Evolutionary conservation across 1,140 invertebrate genomes (phyloP).

Genomic region (Spodoptera frugiperda): DNA sequence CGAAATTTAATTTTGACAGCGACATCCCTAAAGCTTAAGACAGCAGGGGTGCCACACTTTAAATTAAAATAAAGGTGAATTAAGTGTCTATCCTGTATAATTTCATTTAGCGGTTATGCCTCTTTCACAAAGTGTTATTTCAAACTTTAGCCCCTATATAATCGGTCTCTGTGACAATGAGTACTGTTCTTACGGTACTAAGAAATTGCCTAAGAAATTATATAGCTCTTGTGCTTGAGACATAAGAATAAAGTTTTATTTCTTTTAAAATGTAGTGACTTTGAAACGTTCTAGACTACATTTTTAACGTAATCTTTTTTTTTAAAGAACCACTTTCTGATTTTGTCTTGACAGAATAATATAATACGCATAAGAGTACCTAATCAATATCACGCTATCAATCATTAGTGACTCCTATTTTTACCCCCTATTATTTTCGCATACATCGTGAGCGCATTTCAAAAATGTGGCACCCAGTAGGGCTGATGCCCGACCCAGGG

Average conservation of each 20-base stretch:
- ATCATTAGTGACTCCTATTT: too few relatives aligned
- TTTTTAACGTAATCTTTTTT: too few relatives aligned
- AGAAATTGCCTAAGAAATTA: not conserved
- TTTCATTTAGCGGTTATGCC: constrained; percentile 33
- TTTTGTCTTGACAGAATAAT: too few relatives aligned
- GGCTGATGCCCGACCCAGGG: too few relatives aligned
- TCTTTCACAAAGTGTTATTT: constrained; percentile 32
- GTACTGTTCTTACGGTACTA: constrained; percentile 13
- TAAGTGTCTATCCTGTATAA: constrained; percentile 26
- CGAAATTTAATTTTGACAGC: not conserved
- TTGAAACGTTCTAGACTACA: too few relatives aligned
- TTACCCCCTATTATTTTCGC: too few relatives aligned
- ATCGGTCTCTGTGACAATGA: constrained; percentile 26
- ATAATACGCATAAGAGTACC: too few relatives aligned
- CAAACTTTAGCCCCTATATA: constrained; percentile 12
- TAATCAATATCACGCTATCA: too few relatives aligned
- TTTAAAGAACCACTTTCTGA: too few relatives aligned
- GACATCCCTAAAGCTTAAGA: constrained; percentile 18
- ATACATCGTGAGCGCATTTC: too few relatives aligned
- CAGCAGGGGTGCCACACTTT: constrained; percentile 23
- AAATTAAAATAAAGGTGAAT: constrained; percentile 30
- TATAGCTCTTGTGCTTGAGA: not conserved
- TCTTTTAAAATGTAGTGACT: too few relatives aligned
- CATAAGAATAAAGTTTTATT: not conserved
- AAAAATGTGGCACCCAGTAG: too few relatives aligned